phyloP scores from a whole-genome alignment of 2,888 invertebrate species.

The Torymus auratus region DNA sequence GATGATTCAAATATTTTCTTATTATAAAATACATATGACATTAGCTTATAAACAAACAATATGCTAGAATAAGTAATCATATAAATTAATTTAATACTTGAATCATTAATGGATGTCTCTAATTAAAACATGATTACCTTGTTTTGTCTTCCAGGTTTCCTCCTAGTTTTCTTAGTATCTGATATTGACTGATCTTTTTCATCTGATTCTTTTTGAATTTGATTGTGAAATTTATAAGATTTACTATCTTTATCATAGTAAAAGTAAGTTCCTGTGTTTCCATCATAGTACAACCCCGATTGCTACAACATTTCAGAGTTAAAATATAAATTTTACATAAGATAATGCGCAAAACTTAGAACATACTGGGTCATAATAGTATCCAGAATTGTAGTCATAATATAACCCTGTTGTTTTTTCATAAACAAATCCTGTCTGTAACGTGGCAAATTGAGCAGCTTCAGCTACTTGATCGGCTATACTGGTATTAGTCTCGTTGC shows the following conservation, averaged over 20 bases:
- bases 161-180: constrained; percentile 27
- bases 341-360: constrained; percentile 26
- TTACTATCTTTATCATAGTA: constrained; percentile 87
- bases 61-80: not conserved
- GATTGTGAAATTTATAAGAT: constrained; percentile 89
- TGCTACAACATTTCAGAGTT: constrained; percentile 80
- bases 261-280: constrained; percentile 89
- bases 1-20: constrained; percentile 34
- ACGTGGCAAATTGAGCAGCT: constrained; percentile 84
- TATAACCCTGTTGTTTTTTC: constrained; percentile 92
- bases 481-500: constrained; percentile 70
- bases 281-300: constrained; percentile 92
- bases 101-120: constrained; percentile 11
- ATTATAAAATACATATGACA: too few species aligned
- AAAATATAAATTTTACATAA: constrained; percentile 1
- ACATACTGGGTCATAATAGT: constrained; percentile 92
- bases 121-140: constrained; percentile 59
- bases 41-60: not conserved
- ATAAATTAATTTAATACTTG: constrained; percentile 22
- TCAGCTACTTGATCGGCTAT: constrained; percentile 87
- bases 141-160: constrained; percentile 60
- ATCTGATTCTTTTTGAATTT: constrained; percentile 78
- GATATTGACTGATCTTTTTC: constrained; percentile 27
- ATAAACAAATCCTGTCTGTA: constrained; percentile 89
- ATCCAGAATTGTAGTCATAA: constrained; percentile 92